Base-by-base conservation (phyloP, 2,888 invertebrate species). In the Penaeus monodon region DNA sequence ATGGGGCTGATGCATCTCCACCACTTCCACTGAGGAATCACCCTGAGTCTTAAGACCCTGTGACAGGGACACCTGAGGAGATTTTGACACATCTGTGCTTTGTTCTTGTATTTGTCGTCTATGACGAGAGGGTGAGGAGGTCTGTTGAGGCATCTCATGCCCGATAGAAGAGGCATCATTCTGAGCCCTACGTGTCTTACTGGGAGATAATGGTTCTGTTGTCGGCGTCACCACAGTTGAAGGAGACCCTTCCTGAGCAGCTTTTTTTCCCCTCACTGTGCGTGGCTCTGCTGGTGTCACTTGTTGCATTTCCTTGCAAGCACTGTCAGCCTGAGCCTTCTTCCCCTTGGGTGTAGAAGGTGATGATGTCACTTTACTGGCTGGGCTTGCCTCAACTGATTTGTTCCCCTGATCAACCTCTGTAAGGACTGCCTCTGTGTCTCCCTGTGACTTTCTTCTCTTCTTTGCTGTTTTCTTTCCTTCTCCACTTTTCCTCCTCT, bases 391-490 rank as follows among this genome's bases (percentile, higher is more conserved):
- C 27, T 63, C 63, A 65, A 38, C n/a, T n/a, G 77, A 77, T 33
- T 57, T 57, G 29, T 49, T 77, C 20, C 77, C 77, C 27, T 49
- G 24, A 57, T 57, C 49, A 7, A 57, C n/a, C n/a, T 77, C 77
- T 24, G 14, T 57, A 14, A 57, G 33, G 57, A 57, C 17, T 33
- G 22, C 38, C 49, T 86, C 82, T 57, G 33, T 70, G 14, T 86
- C 86, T 38, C 79, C 86, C n/a, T 70, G 86, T 38, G 83, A 86
- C 68, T 86, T 86, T 65, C 79, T 86, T 33, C 79, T 83, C 63
- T 86, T 86, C 14, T 86, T 86, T 63, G 78, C 24, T 38, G 38
- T 29, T 38, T 83, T 86, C 73, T 86, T 86, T 10, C 29, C 33
- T 17, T 86, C 86, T 4, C 49, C 49, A 44, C 66, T 86, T 27